These are phyloP conservation scores for Gymnobelideus leadbeateri DNA, from an alignment of 2,113 vertebrate genomes.

Conservation along the genomic window DNA sequence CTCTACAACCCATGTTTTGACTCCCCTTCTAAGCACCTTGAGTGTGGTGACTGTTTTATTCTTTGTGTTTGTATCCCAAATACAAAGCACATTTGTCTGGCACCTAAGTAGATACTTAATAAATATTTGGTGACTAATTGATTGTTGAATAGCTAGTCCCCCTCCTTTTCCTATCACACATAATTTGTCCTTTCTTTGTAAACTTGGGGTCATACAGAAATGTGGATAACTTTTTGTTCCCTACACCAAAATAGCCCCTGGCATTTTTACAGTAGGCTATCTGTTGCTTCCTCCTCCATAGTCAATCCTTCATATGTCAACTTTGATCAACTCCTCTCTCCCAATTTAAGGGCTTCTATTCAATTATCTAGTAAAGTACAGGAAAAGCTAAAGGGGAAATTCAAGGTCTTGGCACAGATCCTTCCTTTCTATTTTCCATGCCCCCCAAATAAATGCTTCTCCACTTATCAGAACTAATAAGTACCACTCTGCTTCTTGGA, in stretches of 20 bases:
- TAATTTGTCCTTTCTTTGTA: slow-evolving; percentile 40
- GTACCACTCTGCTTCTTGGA: background rate
- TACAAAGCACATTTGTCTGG: background rate
- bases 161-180: background rate
- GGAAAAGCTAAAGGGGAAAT: background rate
- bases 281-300: slow-evolving; percentile 2
- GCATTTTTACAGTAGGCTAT: slow-evolving; percentile 37
- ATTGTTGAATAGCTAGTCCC: background rate
- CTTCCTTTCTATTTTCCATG: background rate
- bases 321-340: slow-evolving; percentile 27
- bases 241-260: slow-evolving; percentile 47
- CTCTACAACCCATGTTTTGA: background rate
- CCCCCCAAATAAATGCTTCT: background rate
- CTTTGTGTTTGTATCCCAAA: background rate
- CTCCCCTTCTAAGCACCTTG: background rate
- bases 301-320: background rate
- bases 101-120: background rate
- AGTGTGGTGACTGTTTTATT: background rate
- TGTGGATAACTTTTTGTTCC: background rate
- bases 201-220: slow-evolving; percentile 21
- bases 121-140: background rate
- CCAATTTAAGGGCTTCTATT: slow-evolving; percentile 29
- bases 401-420: background rate
- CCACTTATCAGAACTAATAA: background rate
- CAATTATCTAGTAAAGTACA: background rate